A percentile compares a stretch with the other conserved stretches of the same genome.
These are phyloP conservation scores for Timema podura DNA, from an alignment of 2,888 invertebrate genomes.

Conservation along the genomic window DNA sequence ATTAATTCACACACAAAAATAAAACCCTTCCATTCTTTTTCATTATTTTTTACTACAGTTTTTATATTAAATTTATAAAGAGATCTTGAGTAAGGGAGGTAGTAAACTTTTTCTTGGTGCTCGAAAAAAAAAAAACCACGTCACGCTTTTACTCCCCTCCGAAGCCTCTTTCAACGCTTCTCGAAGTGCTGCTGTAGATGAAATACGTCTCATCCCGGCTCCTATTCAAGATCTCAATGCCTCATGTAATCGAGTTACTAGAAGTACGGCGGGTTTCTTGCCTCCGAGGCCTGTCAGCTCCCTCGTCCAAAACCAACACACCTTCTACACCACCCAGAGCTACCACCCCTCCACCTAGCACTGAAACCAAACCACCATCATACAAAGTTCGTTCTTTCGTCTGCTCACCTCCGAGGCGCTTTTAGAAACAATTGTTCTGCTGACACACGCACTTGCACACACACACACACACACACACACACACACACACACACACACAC, in stretches of 20 bases:
- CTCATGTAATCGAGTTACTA: slow-evolving; percentile 31
- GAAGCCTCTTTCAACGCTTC: slow-evolving; percentile 20
- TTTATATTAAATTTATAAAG: too few species aligned
- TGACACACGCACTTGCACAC: too few species aligned
- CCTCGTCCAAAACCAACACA: background rate
- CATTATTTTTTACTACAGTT: too few species aligned
- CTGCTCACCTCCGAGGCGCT: too few species aligned
- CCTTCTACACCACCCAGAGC: background rate
- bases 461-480: too few species aligned
- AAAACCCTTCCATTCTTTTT: too few species aligned
- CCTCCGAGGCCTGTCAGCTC: background rate
- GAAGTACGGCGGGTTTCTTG: slow-evolving; percentile 29
- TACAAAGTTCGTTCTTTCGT: too few species aligned
- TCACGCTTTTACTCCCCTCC: slow-evolving; percentile 5
- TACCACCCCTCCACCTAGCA: too few species aligned
- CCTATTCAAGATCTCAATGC: slow-evolving; percentile 33
- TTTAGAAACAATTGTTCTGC: too few species aligned
- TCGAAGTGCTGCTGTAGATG: slow-evolving; percentile 30
- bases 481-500: too few species aligned
- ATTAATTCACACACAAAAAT: too few species aligned
- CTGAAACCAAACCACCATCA: too few species aligned
- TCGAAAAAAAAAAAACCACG: slow-evolving; percentile 5
- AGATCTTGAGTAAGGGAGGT: background rate
- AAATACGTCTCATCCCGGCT: slow-evolving; percentile 31
- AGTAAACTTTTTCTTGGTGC: background rate